A percentile compares a stretch with the other conserved stretches of the same genome.
phyloP scores from a whole-genome alignment of 1,140 invertebrate genomes.

The Drosophila azteca region DNA sequence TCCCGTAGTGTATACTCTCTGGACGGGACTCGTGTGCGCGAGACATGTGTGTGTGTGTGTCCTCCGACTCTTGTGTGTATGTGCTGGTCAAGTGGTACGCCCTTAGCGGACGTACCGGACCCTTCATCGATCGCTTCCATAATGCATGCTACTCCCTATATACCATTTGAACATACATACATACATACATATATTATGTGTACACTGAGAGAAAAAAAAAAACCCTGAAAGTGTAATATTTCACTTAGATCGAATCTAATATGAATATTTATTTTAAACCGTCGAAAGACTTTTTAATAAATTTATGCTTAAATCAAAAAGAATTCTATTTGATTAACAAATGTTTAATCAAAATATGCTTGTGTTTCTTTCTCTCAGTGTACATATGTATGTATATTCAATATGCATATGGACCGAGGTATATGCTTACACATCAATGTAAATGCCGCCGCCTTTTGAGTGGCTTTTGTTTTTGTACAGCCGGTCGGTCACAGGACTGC shows the following conservation, averaged over 20 bases:
- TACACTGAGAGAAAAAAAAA: too few species aligned
- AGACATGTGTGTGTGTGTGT: constrained; percentile 19
- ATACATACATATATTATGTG: not conserved
- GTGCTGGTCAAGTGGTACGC: constrained; percentile 8
- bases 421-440: constrained; percentile 40
- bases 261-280: too few species aligned
- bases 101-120: constrained; percentile 3
- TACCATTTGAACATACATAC: not conserved
- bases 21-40: constrained; percentile 3
- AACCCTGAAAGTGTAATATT: too few species aligned
- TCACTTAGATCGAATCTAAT: too few species aligned
- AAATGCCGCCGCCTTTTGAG: constrained; percentile 36
- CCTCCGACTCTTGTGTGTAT: too few species aligned
- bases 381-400: not conserved
- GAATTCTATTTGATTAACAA: too few species aligned
- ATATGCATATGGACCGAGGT: not conserved
- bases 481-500: constrained; percentile 10
- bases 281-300: too few species aligned
- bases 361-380: not conserved
- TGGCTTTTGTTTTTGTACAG: constrained; percentile 15
- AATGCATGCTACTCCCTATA: constrained; percentile 15
- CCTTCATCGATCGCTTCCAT: constrained; percentile 14
- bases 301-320: too few species aligned
- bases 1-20: constrained; percentile 26
- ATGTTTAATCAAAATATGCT: too few species aligned